These are phyloP conservation scores for Tribolium freemani DNA, from an alignment of 2,888 invertebrate genomes.

Conservation along the genomic window DNA sequence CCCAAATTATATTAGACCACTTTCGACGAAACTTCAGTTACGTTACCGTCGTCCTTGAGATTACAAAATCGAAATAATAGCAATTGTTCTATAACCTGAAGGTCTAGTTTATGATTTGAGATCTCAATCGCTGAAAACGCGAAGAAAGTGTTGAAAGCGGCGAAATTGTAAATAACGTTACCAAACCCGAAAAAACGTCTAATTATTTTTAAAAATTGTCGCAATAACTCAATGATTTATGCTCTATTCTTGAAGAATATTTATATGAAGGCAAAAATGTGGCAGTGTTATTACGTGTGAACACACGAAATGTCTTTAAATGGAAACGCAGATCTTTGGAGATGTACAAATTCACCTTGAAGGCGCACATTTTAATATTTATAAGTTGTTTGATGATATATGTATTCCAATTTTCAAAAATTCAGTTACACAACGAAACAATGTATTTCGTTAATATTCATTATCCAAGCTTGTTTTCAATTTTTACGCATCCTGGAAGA, in stretches of 20 bases:
- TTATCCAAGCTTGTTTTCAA: not conserved
- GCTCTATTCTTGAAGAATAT: not conserved
- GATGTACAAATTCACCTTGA: conserved; percentile 37
- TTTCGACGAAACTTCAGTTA: conserved; percentile 8
- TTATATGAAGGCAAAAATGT: not conserved
- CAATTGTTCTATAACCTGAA: conserved; percentile 16
- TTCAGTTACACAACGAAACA: conserved; percentile 28
- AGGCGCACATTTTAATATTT: conserved; percentile 39
- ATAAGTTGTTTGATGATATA: conserved; percentile 37
- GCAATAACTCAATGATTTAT: not conserved
- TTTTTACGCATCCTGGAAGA: conserved; percentile 10
- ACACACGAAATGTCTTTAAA: conserved; percentile 3
- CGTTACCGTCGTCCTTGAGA: conserved; percentile 15
- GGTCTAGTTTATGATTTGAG: conserved; percentile 22
- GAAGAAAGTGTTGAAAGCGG: conserved; percentile 6
- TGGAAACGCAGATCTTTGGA: conserved; percentile 1
- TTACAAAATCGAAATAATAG: conserved; percentile 17
- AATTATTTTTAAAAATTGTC: conserved; percentile 3
- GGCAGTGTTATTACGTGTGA: conserved; percentile 16
- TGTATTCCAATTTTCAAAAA: conserved; percentile 25
- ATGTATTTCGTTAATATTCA: not conserved
- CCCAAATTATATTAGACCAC: conserved; percentile 4
- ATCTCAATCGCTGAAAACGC: conserved; percentile 1
- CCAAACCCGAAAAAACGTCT: not conserved
- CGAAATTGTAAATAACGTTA: not conserved